Evolutionary conservation across 2,797 vertebrate species (phyloP).

Genomic region (Pseudochirops corinnae): DNA sequence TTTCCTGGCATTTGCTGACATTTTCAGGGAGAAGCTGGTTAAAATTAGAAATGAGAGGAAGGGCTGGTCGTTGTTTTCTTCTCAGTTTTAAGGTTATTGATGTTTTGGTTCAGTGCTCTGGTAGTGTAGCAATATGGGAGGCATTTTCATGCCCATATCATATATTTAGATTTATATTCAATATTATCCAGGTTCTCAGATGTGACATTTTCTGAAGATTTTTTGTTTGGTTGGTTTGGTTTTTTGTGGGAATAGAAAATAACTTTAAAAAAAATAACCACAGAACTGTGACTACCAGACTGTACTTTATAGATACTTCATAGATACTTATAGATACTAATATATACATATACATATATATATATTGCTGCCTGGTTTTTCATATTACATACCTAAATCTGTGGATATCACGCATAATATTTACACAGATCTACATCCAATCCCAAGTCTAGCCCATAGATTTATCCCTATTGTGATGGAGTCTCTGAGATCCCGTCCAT

Average conservation of each 20-base stretch:
- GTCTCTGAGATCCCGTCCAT: neutral
- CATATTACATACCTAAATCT: neutral
- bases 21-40: neutral
- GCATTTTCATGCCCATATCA: neutral
- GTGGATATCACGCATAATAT: neutral
- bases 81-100: neutral
- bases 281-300: neutral
- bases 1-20: neutral
- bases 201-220: neutral
- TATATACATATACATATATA: no score
- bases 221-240: neutral
- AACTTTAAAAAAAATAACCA: neutral
- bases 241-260: neutral
- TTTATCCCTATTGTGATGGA: neutral
- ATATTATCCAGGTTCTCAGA: neutral
- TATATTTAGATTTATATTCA: neutral
- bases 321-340: no score
- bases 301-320: neutral
- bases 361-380: neutral
- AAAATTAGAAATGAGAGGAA: constrained; percentile 2
- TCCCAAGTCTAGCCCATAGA: no score
- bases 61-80: neutral
- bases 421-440: neutral
- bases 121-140: neutral
- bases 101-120: neutral